Conservation (phyloP, 2,888 invertebrate species). For the Sphecodes monilicornis region DNA sequence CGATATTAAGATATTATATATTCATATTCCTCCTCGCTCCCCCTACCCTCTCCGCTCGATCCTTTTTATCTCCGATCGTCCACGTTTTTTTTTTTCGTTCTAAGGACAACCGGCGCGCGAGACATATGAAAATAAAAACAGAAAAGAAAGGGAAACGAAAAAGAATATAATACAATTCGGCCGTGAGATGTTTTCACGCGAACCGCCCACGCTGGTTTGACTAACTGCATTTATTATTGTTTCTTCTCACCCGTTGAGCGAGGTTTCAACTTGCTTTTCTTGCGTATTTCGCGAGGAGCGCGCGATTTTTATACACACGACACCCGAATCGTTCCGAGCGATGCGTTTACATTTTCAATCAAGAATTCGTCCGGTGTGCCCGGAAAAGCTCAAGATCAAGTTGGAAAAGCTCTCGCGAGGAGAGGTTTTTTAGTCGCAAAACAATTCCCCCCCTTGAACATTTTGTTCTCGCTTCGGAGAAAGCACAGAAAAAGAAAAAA, state of each 20-base stretch:
- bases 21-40: conserved; percentile 67
- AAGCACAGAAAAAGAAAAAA: not conserved
- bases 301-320: not conserved
- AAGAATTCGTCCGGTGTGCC: not conserved
- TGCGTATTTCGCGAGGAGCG: not conserved
- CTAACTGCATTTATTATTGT: conserved; percentile 70
- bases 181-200: conserved; percentile 41
- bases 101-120: conserved; percentile 35
- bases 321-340: not conserved
- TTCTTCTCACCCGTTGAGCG: conserved; percentile 49
- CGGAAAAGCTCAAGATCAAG: not conserved
- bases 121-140: conserved; percentile 29
- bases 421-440: not conserved
- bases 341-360: not conserved
- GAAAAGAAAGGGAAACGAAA: not conserved
- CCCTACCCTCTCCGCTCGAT: conserved; percentile 50
- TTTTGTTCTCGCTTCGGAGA: not conserved
- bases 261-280: conserved; percentile 52
- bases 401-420: not conserved
- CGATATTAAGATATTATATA: conserved; percentile 76
- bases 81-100: conserved; percentile 51
- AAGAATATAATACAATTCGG: not conserved
- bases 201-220: conserved; percentile 53
- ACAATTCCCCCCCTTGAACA: not conserved
- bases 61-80: conserved; percentile 56